Evolutionary conservation across 2,888 invertebrate species (phyloP).

Genomic region (Acanthosepion lycidas): DNA sequence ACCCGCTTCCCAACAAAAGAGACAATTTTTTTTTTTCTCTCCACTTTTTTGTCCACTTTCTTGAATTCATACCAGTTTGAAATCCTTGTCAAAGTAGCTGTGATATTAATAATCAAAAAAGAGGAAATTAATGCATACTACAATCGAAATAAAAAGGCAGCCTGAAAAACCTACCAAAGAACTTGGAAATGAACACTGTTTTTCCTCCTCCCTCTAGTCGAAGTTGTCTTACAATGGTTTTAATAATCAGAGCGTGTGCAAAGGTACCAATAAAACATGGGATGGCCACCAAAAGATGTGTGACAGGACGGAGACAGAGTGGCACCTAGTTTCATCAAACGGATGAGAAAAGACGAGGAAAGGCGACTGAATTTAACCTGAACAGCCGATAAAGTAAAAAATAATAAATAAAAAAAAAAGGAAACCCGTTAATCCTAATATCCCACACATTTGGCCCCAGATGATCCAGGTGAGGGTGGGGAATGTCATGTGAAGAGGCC

Average conservation of each 20-base stretch:
- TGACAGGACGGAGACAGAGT: conserved; percentile 10
- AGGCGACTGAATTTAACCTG: background rate
- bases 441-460: conserved; percentile 13
- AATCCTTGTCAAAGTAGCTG: background rate
- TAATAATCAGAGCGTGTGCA: conserved; percentile 23
- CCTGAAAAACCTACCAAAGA: background rate
- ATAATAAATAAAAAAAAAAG: background rate
- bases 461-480: background rate
- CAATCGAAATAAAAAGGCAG: background rate
- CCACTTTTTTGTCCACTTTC: background rate
- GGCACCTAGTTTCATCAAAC: background rate
- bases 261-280: background rate
- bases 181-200: background rate
- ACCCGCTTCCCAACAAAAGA: background rate
- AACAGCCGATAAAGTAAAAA: background rate
- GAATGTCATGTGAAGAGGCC: background rate
- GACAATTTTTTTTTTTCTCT: background rate
- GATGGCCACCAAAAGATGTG: background rate
- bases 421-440: background rate
- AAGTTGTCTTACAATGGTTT: background rate
- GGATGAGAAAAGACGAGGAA: background rate
- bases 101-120: conserved; percentile 22
- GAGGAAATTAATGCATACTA: background rate
- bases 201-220: background rate
- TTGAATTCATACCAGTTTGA: conserved; percentile 33